Conservation (phyloP, 2,888 invertebrate genomes). For the Andrena hattorfiana region DNA sequence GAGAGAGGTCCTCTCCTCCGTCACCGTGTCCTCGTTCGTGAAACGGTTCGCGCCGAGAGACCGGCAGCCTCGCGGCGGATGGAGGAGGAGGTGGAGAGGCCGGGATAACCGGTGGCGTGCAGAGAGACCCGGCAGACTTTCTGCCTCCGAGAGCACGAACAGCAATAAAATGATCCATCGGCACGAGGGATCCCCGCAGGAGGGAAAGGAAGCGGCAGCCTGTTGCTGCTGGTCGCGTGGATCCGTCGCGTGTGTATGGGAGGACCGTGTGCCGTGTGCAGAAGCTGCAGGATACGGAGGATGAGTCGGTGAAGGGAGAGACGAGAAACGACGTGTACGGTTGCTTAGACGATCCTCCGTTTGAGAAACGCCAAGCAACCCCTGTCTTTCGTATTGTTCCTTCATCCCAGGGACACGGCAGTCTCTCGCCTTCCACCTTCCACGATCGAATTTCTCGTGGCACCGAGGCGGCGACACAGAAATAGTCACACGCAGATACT, state of each 20-base stretch:
- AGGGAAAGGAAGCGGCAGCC: conserved; percentile 77
- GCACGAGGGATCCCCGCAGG: conserved; percentile 59
- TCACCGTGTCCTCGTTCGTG: neutral
- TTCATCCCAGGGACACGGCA: conserved; percentile 20
- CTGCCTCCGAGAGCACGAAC: conserved; percentile 70
- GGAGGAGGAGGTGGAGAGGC: conserved; percentile 20
- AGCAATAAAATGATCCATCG: conserved; percentile 76
- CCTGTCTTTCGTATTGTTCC: conserved; percentile 42
- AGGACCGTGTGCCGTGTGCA: conserved; percentile 64
- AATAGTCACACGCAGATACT: neutral
- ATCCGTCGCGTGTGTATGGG: conserved; percentile 69
- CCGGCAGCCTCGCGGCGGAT: conserved; percentile 15
- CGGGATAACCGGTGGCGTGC: conserved; percentile 37
- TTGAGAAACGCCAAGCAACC: conserved; percentile 19
- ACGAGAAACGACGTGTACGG: conserved; percentile 60
- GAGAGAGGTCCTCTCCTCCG: conserved; percentile 20
- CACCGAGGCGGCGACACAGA: neutral
- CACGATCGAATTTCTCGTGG: conserved; percentile 4
- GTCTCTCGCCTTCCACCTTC: neutral
- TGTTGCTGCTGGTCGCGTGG: conserved; percentile 82
- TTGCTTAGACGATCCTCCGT: conserved; percentile 56
- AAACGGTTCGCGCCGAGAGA: conserved; percentile 19
- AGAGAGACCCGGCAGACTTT: conserved; percentile 54
- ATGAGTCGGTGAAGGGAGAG: conserved; percentile 61
- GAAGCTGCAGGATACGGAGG: conserved; percentile 60